These are phyloP conservation scores for Aix galericulata DNA, from an alignment of 2,113 vertebrate genomes.

Conservation along the genomic window DNA sequence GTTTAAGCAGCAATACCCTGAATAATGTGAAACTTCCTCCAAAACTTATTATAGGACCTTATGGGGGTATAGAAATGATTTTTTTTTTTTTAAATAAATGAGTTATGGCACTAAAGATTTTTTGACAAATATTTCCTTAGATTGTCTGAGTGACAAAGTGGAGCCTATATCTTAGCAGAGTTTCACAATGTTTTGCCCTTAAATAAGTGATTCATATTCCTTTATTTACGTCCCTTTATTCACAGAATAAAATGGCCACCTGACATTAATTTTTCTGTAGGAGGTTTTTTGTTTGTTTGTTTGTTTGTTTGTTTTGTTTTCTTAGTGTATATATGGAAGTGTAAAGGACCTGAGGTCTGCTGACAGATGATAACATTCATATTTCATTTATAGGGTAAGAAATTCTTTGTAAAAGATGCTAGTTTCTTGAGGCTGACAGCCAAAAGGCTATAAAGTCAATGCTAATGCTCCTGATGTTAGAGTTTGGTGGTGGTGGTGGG, in stretches of 20 bases:
- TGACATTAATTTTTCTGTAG: neutral
- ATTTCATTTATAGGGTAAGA: neutral
- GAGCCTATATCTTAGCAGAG: neutral
- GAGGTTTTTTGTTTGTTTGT: neutral
- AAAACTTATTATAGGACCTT: neutral
- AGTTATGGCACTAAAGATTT: neutral
- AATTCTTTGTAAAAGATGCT: neutral
- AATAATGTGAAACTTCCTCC: neutral
- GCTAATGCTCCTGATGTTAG: neutral
- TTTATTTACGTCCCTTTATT: neutral
- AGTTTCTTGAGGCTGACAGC: neutral
- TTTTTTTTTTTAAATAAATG: neutral
- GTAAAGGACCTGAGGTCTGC: neutral
- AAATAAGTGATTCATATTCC: rapidly evolving
- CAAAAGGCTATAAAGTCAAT: neutral
- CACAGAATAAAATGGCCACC: neutral
- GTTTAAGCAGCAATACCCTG: neutral
- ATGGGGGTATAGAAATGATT: neutral
- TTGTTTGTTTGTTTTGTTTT: too few species aligned
- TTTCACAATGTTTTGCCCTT: neutral
- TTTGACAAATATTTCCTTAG: neutral
- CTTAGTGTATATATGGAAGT: neutral
- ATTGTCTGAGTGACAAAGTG: neutral
- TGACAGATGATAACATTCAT: neutral
- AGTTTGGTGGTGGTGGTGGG: neutral